phyloP scores from a whole-genome alignment of 2,888 invertebrate species.

The Amphipoea lucens region DNA sequence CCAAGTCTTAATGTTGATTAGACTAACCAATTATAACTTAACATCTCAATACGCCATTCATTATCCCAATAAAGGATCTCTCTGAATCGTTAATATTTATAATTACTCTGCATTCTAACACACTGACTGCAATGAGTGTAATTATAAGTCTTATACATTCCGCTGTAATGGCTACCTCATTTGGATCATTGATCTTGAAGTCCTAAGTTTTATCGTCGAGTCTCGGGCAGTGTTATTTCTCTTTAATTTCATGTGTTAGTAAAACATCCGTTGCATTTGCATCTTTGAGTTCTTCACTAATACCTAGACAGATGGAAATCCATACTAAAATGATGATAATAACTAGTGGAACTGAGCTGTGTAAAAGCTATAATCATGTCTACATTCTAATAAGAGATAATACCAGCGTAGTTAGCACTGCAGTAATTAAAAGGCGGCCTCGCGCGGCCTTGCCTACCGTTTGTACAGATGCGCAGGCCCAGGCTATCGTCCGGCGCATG shows the following conservation, averaged over 20 bases:
- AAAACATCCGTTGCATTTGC: constrained; percentile 1
- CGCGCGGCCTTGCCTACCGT: constrained; percentile 81
- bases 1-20: constrained; percentile 53
- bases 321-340: neutral
- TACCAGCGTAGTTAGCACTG: constrained; percentile 59
- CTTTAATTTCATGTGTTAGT: constrained; percentile 1
- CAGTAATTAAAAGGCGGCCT: constrained; percentile 79
- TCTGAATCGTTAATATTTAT: constrained; percentile 61
- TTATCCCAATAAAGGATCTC: constrained; percentile 55
- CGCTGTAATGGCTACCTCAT: constrained; percentile 44
- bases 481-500: constrained; percentile 64
- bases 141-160: constrained; percentile 44
- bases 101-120: constrained; percentile 62
- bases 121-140: constrained; percentile 42
- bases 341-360: neutral
- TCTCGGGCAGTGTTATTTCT: constrained; percentile 2
- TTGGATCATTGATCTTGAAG: constrained; percentile 42
- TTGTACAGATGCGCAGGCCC: constrained; percentile 81
- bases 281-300: neutral
- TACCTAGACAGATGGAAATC: too few species aligned
- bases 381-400: constrained; percentile 57
- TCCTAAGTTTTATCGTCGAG: constrained; percentile 13
- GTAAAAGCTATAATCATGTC: constrained; percentile 39
- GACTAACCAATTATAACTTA: constrained; percentile 53
- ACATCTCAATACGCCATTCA: constrained; percentile 63